These are phyloP conservation scores for Drosophila helvetica DNA, from an alignment of 2,888 invertebrate species.

Conservation along the genomic window DNA sequence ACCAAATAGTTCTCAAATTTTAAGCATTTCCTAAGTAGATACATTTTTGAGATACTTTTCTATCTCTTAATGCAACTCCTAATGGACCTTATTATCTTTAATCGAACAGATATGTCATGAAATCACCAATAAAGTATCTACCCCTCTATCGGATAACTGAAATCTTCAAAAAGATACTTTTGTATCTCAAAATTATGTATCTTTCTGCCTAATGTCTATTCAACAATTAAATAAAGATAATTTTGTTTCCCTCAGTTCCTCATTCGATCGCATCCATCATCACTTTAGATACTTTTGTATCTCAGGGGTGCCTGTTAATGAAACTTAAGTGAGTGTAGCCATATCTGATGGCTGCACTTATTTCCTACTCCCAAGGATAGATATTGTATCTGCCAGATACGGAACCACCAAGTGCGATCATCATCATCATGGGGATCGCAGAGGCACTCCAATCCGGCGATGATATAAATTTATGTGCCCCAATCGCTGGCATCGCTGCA, in stretches of 20 bases:
- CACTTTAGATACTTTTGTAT: constrained; percentile 1
- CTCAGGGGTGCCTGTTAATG: constrained; percentile 24
- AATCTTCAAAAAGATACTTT: constrained; percentile 16
- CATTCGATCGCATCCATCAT: not conserved
- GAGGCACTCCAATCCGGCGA: constrained; percentile 24
- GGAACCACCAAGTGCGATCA: constrained; percentile 16
- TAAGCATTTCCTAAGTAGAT: not conserved
- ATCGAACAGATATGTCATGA: not conserved
- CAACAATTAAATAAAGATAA: not conserved
- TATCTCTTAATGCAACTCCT: too few species aligned
- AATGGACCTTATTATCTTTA: not conserved
- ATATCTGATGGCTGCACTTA: constrained; percentile 20
- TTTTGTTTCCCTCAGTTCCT: not conserved
- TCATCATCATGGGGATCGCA: constrained; percentile 5
- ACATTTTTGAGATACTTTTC: not conserved
- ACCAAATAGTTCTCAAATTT: too few species aligned
- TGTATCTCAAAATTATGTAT: constrained; percentile 15
- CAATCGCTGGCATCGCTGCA: constrained; percentile 21
- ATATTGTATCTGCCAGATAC: constrained; percentile 2
- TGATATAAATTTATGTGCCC: constrained; percentile 41
- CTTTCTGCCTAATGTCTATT: not conserved
- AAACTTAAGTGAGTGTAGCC: constrained; percentile 11
- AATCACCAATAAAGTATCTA: not conserved
- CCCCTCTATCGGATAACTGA: not conserved
- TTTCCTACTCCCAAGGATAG: not conserved